Conservation (phyloP, 1,140 invertebrate species). For the Ceratoteleas bidentatus region DNA sequence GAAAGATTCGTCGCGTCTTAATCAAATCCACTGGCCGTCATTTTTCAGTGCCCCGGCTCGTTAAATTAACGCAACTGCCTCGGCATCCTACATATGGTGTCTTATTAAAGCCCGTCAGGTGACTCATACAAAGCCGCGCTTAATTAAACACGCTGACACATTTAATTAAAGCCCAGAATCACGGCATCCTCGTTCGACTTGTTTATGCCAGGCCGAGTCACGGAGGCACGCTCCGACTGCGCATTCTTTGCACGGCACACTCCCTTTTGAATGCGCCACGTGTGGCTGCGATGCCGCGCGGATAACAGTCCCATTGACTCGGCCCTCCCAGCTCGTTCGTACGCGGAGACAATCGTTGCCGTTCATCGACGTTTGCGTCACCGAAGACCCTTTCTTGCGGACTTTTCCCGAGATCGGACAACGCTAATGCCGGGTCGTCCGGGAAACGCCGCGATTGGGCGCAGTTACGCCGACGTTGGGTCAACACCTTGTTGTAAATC, state of each 20-base stretch:
- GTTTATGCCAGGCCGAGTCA: neutral
- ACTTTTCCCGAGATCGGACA: neutral
- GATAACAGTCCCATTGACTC: neutral
- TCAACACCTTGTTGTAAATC: conserved; percentile 14
- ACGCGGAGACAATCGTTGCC: neutral
- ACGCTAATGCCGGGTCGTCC: neutral
- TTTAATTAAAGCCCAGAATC: neutral
- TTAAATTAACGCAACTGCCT: neutral
- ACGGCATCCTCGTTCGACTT: neutral
- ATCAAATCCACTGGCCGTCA: neutral
- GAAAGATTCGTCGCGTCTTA: neutral
- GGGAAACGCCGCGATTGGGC: neutral
- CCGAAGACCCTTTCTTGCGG: neutral
- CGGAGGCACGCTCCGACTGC: too few species aligned
- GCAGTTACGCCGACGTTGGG: neutral
- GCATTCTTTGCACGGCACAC: too few species aligned
- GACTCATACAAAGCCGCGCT: neutral
- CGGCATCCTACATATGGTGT: neutral
- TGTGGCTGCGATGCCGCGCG: neutral
- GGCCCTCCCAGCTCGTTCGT: neutral
- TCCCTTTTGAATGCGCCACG: too few species aligned
- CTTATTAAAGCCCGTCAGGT: neutral
- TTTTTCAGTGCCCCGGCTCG: neutral
- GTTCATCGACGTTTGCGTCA: conserved; percentile 1
- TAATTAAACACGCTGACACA: neutral